Base-by-base conservation (phyloP, 1,140 invertebrate genomes). In the Asobara japonica region DNA sequence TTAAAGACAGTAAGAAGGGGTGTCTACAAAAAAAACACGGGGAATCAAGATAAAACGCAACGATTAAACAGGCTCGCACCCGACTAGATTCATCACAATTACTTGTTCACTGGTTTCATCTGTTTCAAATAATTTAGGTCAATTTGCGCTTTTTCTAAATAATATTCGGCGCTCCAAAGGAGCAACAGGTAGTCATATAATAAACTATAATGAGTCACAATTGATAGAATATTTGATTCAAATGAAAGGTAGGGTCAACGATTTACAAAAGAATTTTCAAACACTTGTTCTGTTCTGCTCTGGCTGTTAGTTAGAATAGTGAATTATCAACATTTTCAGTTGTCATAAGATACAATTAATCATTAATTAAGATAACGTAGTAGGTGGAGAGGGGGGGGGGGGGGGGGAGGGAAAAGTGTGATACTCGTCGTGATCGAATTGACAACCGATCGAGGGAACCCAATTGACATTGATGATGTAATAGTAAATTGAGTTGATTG, bases 41-140 rank as follows among this genome's bases (percentile, higher is more conserved):
- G 18, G 41, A 68, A 68, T 29, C 41, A 61, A 68, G 67, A 45
- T 38, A 64, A 72, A 67, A 29, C 65, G 27, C 65, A 65, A 71
- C 16, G 48, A 65, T 65, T 60, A 65, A 71, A 61, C 62, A 70
- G 29, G 70, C 25, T 73, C 22, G 67, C 68, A 70, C 41, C 60
- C 41, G 38, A 74, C 62, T 74, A 67, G 64, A 71, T 74, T 71
- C 41, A 70, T 74, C 41, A 74, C 62, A 74, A 74, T 67, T 56
- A 71, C 61, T 45, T 60, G n/a, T 66, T 69, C 29, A 73, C 38
- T 38, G 60, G 68, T 65, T 36, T 69, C 18, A 56, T 65, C 56
- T 65, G 45, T 73, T 69, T 45, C 30, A 31, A 64, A 11, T 16
- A 36, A 11, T 27, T 64, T 45, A 16, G 41, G 41, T 45, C 18